phyloP scores from a whole-genome alignment of 2,888 invertebrate species.

The Pseudococcus jackbeardsleyi region DNA sequence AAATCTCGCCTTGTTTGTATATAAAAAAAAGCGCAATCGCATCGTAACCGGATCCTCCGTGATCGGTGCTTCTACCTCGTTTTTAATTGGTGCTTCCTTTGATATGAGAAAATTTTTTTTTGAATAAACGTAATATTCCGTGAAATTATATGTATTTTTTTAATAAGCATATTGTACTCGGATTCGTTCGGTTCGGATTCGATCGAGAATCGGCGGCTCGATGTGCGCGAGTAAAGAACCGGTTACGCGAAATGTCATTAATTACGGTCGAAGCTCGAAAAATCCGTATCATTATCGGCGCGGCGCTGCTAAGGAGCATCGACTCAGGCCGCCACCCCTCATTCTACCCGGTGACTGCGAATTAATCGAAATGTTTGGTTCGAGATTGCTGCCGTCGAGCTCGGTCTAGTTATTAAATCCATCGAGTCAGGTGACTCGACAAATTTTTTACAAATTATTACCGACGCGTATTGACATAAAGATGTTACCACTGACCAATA shows the following conservation, averaged over 20 bases:
- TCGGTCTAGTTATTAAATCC: constrained; percentile 64
- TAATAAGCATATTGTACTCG: constrained; percentile 54
- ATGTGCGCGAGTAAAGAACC: constrained; percentile 1
- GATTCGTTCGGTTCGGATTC: not conserved
- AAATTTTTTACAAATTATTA: constrained; percentile 53
- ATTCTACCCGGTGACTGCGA: not conserved
- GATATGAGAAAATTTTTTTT: constrained; percentile 38
- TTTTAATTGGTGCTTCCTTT: constrained; percentile 56
- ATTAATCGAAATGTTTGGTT: constrained; percentile 21
- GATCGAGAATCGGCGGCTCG: not conserved
- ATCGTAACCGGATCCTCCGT: constrained; percentile 33
- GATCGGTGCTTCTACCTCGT: constrained; percentile 41
- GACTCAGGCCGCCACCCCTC: not conserved
- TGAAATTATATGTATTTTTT: constrained; percentile 35
- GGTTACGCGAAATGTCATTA: constrained; percentile 44
- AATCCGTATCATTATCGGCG: constrained; percentile 29
- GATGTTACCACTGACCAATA: constrained; percentile 15
- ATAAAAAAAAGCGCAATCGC: not conserved
- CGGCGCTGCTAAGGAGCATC: constrained; percentile 13
- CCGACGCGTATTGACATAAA: constrained; percentile 4
- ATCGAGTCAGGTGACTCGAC: constrained; percentile 66
- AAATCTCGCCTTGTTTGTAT: constrained; percentile 26
- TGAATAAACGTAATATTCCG: constrained; percentile 46
- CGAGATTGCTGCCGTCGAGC: not conserved
- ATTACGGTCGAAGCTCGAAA: constrained; percentile 24